Conservation (phyloP, 1,140 invertebrate genomes). For the Brachionus rotundiformis region DNA sequence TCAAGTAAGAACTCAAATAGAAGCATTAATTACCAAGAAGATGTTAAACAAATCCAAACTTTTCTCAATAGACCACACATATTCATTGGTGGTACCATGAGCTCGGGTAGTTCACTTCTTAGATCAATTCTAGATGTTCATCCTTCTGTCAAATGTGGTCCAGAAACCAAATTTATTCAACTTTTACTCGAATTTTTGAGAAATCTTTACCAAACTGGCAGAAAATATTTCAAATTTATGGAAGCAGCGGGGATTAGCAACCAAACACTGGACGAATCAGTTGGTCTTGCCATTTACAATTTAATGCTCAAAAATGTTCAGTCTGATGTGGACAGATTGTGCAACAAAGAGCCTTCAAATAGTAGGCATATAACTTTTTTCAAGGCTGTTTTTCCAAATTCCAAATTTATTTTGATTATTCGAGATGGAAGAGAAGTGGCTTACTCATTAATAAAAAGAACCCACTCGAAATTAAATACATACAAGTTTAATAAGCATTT, state of each 20-base stretch:
- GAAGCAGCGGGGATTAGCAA: constrained; percentile 57
- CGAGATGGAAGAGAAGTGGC: not conserved
- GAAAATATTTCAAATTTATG: constrained; percentile 90
- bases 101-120: constrained; percentile 93
- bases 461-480: too few species aligned
- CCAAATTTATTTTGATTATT: not conserved
- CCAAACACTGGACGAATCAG: not conserved
- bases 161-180: constrained; percentile 81
- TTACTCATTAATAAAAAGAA: not conserved
- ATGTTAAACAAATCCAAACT: too few species aligned
- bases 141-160: constrained; percentile 93
- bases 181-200: constrained; percentile 70
- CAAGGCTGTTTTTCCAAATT: not conserved
- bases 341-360: not conserved
- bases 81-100: constrained; percentile 80
- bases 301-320: not conserved
- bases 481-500: too few species aligned
- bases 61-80: not conserved
- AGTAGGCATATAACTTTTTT: not conserved
- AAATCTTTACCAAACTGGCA: constrained; percentile 78
- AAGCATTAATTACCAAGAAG: too few species aligned
- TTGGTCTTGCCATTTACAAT: constrained; percentile 70
- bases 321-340: not conserved
- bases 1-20: too few species aligned
- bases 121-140: constrained; percentile 97